phyloP scores from a whole-genome alignment of 2,888 invertebrate genomes.

The Nomada ferruginata region DNA sequence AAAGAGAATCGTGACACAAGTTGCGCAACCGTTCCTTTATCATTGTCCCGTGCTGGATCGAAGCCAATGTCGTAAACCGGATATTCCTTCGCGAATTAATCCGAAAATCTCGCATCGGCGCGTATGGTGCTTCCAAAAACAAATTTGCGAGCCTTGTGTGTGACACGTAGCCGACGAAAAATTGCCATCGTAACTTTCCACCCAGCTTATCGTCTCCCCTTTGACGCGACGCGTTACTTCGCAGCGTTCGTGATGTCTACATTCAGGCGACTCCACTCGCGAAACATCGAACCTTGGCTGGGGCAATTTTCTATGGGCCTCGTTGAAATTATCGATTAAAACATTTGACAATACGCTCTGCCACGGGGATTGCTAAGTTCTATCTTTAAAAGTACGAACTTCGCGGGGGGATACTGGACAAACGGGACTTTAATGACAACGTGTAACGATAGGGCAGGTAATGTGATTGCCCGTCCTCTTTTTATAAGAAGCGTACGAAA shows the following conservation, averaged over 20 bases:
- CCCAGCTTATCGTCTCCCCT: neutral
- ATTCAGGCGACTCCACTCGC: neutral
- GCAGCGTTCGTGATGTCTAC: neutral
- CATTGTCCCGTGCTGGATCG: constrained; percentile 43
- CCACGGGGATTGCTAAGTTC: neutral
- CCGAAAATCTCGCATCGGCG: constrained; percentile 9
- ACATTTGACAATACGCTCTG: neutral
- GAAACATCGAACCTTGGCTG: neutral
- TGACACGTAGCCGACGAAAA: constrained; percentile 20
- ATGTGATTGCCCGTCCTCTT: neutral
- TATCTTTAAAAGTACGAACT: neutral
- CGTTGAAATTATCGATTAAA: constrained; percentile 22
- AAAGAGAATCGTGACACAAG: neutral
- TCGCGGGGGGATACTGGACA: neutral
- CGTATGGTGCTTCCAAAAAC: constrained; percentile 9
- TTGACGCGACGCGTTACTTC: constrained; percentile 6
- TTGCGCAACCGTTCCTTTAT: constrained; percentile 34
- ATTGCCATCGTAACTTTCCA: constrained; percentile 13
- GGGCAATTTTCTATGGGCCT: neutral
- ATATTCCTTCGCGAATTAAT: constrained; percentile 37
- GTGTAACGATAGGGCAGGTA: neutral
- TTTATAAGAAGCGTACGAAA: neutral
- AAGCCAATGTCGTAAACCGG: constrained; percentile 42
- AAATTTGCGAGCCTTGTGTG: constrained; percentile 9
- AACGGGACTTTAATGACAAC: constrained; percentile 16